Percentiles rank a stretch among this genome's conserved stretches.
Conservation (phyloP, 2,797 vertebrate genomes). For the Pogonophryne albipinna region DNA sequence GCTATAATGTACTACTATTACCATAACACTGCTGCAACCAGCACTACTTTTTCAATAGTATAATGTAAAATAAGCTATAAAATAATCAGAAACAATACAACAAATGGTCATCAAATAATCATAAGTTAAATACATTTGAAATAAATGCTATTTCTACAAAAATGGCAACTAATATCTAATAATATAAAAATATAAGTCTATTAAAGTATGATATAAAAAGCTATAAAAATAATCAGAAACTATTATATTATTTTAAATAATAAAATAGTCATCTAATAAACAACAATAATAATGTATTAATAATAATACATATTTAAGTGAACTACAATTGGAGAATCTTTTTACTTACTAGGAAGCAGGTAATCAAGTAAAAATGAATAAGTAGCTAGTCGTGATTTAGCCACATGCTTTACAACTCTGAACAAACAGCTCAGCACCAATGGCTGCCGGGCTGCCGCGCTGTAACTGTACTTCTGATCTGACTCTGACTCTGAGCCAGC, state of each 20-base stretch:
- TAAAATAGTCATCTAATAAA: no score
- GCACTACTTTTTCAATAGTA: neutral
- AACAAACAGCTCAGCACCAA: slow-evolving; percentile 59
- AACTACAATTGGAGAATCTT: neutral
- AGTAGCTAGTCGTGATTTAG: neutral
- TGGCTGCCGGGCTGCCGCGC: neutral
- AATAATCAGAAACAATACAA: neutral
- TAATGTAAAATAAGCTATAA: neutral
- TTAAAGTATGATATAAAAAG: no score
- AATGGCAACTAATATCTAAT: no score
- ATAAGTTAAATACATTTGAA: neutral
- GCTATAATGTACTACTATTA: neutral
- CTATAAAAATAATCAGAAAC: neutral
- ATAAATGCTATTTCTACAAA: no score
- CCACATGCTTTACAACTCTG: slow-evolving; percentile 39
- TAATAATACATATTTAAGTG: neutral
- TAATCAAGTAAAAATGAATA: neutral
- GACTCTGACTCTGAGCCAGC: neutral
- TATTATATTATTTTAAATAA: neutral
- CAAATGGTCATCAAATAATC: no score
- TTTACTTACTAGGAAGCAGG: neutral
- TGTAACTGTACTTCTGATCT: neutral
- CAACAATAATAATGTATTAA: no score
- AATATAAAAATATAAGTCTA: no score
- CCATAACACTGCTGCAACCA: neutral